phyloP scores from a whole-genome alignment of 2,113 vertebrate species.

The Gasterosteus aculeatus region DNA sequence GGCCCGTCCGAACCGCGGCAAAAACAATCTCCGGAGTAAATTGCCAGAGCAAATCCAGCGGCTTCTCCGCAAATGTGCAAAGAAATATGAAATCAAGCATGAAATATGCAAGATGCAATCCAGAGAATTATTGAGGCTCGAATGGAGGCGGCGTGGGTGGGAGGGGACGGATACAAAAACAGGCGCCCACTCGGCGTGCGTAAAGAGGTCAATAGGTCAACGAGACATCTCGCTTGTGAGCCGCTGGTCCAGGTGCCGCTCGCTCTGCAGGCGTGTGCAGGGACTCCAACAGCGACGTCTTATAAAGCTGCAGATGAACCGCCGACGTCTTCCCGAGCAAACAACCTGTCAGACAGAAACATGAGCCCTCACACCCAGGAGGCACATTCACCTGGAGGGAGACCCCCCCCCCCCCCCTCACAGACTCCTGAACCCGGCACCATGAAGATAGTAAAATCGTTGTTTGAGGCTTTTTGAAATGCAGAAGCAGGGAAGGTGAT shows the following conservation, averaged over 20 bases:
- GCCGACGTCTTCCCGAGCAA: slow-evolving; percentile 55
- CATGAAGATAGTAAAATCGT: slow-evolving; percentile 11
- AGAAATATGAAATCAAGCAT: slow-evolving; percentile 69
- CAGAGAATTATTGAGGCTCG: slow-evolving; percentile 55
- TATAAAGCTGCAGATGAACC: slow-evolving; percentile 32
- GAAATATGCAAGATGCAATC: slow-evolving; percentile 65
- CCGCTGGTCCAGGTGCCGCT: slow-evolving; percentile 8
- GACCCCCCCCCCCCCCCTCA: slow-evolving; percentile 6
- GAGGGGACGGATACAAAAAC: slow-evolving; percentile 17
- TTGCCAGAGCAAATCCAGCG: slow-evolving; percentile 55
- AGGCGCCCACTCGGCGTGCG: slow-evolving; percentile 30
- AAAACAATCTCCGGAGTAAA: slow-evolving; percentile 62
- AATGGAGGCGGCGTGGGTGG: slow-evolving; percentile 47
- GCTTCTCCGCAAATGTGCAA: slow-evolving; percentile 54
- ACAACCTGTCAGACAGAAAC: slow-evolving; percentile 50
- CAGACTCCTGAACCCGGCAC: too few species aligned
- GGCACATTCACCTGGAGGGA: slow-evolving; percentile 39
- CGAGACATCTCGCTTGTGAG: slow-evolving; percentile 54
- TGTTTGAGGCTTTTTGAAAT: slow-evolving; percentile 22
- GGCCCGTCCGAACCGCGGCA: slow-evolving; percentile 27
- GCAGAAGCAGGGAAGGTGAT: not conserved
- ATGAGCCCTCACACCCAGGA: slow-evolving; percentile 21
- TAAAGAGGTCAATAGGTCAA: slow-evolving; percentile 56
- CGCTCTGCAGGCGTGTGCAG: too few species aligned
- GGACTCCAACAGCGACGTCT: too few species aligned